Base-by-base conservation (phyloP, 2,888 invertebrate species). In the Phaedon cochleariae region DNA sequence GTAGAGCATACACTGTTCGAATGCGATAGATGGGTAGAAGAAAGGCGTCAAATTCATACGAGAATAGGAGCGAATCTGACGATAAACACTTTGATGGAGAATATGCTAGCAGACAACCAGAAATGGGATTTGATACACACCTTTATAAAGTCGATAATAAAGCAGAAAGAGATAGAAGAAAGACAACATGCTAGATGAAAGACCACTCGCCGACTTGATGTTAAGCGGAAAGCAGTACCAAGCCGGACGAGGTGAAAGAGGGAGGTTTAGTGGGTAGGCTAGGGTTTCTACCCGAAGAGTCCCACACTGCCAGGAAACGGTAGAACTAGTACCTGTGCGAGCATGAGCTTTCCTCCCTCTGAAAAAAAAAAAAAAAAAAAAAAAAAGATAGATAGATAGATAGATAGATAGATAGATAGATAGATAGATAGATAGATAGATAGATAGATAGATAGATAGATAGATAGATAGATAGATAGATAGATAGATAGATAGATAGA, bases 1-100 rank as follows among this genome's bases (percentile, higher is more conserved):
- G 41, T 15, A 1, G 53, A 61, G 10, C 61, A 53, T 15, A 51
- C 61, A 0, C 17, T 61, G 1, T 61, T 61, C 21, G 15, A 20
- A 1, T 61, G 59, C 49, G 15, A 26, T 10, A 57, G 37, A 57
- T 57, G 37, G 58, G 15, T 4, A 54, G 5, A 10, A 41, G 41
- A 41, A 10, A 3, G 41, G 9, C 5, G 9, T 12, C 41, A 41
- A 41, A 3, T 41, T 3, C 4, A 2, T 12, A 3, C 3, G 4
- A 10, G 4, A 6, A 6, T 41, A 10, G 41, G 41, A 3, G 2
- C 17, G n/a, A 41, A 41, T 41, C 41, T 41, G 4, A 6, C 41
- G n/a, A 3, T 17, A 15, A 4, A 41, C 3, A 41, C 3, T 15
- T 10, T 12, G 17, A 12, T 10, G 9, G n/a, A 6, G 12, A 41